These are phyloP conservation scores for Erynnis tages DNA, from an alignment of 2,888 invertebrate genomes.

Conservation along the genomic window DNA sequence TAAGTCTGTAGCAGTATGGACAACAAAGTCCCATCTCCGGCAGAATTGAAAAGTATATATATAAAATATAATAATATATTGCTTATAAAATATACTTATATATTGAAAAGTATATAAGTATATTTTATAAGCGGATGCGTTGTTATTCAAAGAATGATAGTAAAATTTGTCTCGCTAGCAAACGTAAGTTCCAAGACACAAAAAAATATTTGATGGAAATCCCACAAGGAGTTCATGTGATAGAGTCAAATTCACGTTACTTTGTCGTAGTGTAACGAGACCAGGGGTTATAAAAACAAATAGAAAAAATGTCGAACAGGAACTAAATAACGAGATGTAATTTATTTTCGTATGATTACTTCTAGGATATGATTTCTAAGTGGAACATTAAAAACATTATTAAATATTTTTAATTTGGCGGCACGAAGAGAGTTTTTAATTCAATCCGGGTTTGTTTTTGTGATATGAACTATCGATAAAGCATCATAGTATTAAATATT, in stretches of 20 bases:
- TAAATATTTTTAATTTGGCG: slow-evolving; percentile 11
- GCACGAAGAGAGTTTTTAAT: slow-evolving; percentile 27
- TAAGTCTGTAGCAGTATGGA: background rate
- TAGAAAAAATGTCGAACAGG: slow-evolving; percentile 16
- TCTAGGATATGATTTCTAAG: slow-evolving; percentile 6
- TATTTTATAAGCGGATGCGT: too few species aligned
- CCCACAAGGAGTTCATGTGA: too few species aligned
- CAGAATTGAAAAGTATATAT: too few species aligned
- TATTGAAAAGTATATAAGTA: background rate
- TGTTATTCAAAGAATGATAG: too few species aligned
- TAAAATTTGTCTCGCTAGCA: too few species aligned
- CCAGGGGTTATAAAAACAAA: background rate
- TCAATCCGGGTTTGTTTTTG: slow-evolving; percentile 40
- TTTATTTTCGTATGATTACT: slow-evolving; percentile 16
- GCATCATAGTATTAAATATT: slow-evolving; percentile 37
- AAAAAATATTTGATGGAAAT: too few species aligned
- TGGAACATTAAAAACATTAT: slow-evolving; percentile 4
- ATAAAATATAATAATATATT: too few species aligned
- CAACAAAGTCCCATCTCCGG: too few species aligned
- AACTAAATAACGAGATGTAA: slow-evolving; percentile 7
- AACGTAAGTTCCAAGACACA: too few species aligned
- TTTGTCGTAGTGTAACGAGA: background rate
- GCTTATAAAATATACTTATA: too few species aligned
- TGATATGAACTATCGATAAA: slow-evolving; percentile 30
- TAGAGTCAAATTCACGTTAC: too few species aligned